Conservation (phyloP, 2,888 invertebrate species). For the Eugnorisma glareosa region DNA sequence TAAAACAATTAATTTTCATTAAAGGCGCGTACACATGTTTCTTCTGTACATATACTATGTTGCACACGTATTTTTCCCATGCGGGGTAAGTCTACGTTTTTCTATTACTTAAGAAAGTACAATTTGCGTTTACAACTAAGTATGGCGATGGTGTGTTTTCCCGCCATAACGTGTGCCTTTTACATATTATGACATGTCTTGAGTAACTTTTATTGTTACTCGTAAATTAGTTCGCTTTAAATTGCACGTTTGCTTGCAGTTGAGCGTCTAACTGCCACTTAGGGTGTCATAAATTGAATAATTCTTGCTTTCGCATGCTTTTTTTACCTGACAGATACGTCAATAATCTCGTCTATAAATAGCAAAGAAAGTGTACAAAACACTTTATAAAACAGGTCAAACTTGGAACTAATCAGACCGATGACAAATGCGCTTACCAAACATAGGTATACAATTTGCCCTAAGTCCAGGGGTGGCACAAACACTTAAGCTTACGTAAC, state of each 20-base stretch:
- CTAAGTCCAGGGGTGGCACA: constrained; percentile 40
- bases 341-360: not conserved
- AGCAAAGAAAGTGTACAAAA: not conserved
- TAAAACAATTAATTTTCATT: constrained; percentile 46
- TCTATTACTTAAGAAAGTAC: constrained; percentile 58
- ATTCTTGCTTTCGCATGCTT: not conserved
- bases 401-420: constrained; percentile 27
- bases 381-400: not conserved
- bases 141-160: constrained; percentile 58
- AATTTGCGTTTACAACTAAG: constrained; percentile 63
- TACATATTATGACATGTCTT: constrained; percentile 58
- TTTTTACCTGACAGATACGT: constrained; percentile 5
- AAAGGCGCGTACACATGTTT: constrained; percentile 32
- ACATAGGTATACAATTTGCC: constrained; percentile 26
- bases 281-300: constrained; percentile 29
- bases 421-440: constrained; percentile 49
- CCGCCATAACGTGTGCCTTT: constrained; percentile 48
- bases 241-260: constrained; percentile 31
- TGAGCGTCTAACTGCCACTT: constrained; percentile 24
- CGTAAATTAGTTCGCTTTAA: constrained; percentile 48
- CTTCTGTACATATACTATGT: constrained; percentile 38
- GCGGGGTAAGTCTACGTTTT: constrained; percentile 47
- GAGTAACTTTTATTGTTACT: constrained; percentile 61
- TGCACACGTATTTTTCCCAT: constrained; percentile 57
- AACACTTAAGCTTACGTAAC: constrained; percentile 58